Conservation (phyloP, 2,113 vertebrate species). For the Hippolais icterina region DNA sequence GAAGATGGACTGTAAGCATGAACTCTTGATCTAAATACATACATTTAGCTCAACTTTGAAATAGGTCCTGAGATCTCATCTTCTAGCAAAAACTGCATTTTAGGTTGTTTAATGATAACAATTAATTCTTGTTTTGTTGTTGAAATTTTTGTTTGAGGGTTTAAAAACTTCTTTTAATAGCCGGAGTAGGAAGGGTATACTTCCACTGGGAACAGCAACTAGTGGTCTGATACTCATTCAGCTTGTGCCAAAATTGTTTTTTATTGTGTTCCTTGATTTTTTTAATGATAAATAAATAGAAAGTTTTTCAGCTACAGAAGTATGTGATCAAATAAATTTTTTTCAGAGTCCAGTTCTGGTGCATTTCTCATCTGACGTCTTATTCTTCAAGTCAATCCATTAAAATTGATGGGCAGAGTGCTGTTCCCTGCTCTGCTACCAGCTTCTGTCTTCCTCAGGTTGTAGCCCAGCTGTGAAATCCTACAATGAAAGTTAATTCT, state of each 20-base stretch:
- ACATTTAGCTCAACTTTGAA: background rate
- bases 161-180: background rate
- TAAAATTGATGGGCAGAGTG: background rate
- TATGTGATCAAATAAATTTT: background rate
- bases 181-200: background rate
- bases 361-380: background rate
- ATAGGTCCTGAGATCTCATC: background rate
- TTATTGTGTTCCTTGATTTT: background rate
- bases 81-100: background rate
- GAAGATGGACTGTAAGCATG: background rate
- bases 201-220: background rate
- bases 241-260: background rate
- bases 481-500: background rate
- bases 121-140: background rate
- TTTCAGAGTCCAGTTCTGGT: background rate
- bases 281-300: background rate
- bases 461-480: background rate
- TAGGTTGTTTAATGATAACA: background rate
- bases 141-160: background rate
- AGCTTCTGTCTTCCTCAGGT: background rate
- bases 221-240: background rate
- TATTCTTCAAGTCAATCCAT: background rate
- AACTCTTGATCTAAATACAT: background rate
- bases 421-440: background rate
- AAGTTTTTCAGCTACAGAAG: background rate